These are phyloP conservation scores for Epizoanthus illoricatus DNA, from an alignment of 92 coral and sea anemone genomes.

Conservation along the genomic window DNA sequence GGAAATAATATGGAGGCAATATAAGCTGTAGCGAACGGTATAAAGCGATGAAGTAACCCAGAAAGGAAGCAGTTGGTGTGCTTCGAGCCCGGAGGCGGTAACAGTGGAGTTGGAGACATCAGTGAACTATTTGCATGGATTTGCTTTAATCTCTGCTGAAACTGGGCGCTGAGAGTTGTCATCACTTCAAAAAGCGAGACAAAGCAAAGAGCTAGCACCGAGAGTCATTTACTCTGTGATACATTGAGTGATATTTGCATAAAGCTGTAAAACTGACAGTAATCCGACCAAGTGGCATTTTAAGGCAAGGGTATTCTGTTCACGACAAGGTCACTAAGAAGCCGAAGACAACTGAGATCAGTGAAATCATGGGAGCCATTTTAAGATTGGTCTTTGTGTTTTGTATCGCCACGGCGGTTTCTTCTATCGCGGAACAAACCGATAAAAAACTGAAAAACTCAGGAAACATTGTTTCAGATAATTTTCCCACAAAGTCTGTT, in stretches of 20 bases:
- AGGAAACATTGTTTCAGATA: not conserved
- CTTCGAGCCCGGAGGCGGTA: constrained; percentile 13
- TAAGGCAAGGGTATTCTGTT: too few relatives aligned
- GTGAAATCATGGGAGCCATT: constrained; percentile 8
- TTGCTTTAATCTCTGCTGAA: constrained; percentile 11
- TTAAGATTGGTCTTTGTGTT: not conserved
- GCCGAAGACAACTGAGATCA: too few relatives aligned
- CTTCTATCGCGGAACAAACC: not conserved
- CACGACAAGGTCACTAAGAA: too few relatives aligned
- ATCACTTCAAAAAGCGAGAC: not conserved
- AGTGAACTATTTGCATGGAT: not conserved
- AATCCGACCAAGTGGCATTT: not conserved
- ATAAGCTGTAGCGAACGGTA: constrained; percentile 27
- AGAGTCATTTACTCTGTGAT: not conserved
- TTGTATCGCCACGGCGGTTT: not conserved
- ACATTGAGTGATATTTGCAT: not conserved
- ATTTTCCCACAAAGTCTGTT: not conserved
- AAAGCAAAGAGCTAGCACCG: not conserved
- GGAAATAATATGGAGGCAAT: constrained; percentile 30
- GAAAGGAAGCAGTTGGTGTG: constrained; percentile 3
- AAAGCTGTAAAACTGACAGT: not conserved
- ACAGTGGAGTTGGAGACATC: not conserved
- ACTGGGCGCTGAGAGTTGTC: not conserved
- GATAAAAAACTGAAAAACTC: not conserved
- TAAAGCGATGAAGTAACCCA: not conserved